Conservation (phyloP, 2,113 vertebrate genomes). For the Oreochromis spilurus region DNA sequence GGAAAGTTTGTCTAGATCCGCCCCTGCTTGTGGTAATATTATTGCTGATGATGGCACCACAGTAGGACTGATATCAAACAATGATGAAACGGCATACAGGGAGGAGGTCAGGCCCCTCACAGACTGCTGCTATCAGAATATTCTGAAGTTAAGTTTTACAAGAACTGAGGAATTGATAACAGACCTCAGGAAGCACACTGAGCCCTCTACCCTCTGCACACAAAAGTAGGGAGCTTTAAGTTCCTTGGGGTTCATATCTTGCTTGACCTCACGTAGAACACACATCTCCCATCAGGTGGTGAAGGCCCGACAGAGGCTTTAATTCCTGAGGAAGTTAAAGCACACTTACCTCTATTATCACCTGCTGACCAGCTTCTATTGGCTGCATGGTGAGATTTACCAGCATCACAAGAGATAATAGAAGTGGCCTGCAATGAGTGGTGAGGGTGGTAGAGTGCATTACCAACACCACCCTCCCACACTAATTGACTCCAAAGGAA, state of each 20-base stretch:
- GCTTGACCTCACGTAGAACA: not conserved
- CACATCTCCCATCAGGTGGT: not conserved
- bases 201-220: not conserved
- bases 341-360: not conserved
- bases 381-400: not conserved
- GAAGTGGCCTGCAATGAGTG: not conserved
- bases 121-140: not conserved
- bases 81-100: not conserved
- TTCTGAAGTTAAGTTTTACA: not conserved
- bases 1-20: not conserved
- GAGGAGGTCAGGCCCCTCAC: not conserved
- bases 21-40: not conserved
- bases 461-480: not conserved
- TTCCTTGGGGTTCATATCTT: not conserved
- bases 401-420: not conserved
- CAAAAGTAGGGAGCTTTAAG: not conserved
- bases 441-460: not conserved
- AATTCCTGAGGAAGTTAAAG: not conserved
- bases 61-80: not conserved
- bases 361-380: not conserved
- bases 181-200: not conserved
- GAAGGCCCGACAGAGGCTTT: not conserved
- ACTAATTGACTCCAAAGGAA: not conserved
- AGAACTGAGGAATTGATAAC: not conserved
- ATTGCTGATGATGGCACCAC: not conserved